Conservation (phyloP, 2,797 vertebrate species). For the Semotilus atromaculatus region DNA sequence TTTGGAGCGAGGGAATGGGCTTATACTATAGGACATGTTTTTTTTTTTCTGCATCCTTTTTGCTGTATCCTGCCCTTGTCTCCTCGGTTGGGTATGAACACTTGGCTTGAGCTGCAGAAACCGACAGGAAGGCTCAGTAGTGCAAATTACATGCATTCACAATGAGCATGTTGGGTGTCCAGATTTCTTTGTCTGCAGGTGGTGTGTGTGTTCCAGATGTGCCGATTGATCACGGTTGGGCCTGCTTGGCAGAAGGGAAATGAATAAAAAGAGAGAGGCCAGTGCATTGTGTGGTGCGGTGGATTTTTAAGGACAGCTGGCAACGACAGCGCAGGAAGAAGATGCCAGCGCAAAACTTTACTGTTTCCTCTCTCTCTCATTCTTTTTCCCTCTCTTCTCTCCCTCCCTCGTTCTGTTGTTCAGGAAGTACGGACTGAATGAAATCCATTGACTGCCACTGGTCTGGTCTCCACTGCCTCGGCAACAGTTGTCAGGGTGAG, state of each 20-base stretch:
- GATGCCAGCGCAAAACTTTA: conserved; percentile 55
- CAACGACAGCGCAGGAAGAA: conserved; percentile 61
- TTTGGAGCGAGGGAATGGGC: conserved; percentile 27
- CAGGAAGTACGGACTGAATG: conserved; percentile 69
- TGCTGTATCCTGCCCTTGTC: conserved; percentile 2
- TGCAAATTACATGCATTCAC: conserved; percentile 53
- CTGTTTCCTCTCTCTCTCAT: conserved; percentile 55
- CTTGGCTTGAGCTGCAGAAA: conserved; percentile 39
- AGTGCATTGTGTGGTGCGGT: conserved; percentile 56
- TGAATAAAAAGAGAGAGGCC: conserved; percentile 44
- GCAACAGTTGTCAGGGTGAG: conserved; percentile 64
- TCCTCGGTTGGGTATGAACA: conserved; percentile 26
- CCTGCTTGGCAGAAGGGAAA: conserved; percentile 42
- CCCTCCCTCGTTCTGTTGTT: conserved; percentile 58
- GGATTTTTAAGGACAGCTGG: conserved; percentile 63
- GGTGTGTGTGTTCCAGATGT: conserved; percentile 64
- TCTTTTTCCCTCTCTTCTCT: conserved; percentile 50
- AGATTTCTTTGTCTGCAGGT: conserved; percentile 60
- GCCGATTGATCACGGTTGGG: conserved; percentile 67
- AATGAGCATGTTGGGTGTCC: conserved; percentile 50
- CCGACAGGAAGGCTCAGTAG: conserved; percentile 47
- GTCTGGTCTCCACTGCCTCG: conserved; percentile 55
- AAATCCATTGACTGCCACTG: conserved; percentile 67
- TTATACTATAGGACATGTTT: conserved; percentile 18
- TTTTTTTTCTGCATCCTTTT: conserved; percentile 22